Evolutionary conservation across 2,113 vertebrate genomes (phyloP).

Genomic region (Helogale parvula): DNA sequence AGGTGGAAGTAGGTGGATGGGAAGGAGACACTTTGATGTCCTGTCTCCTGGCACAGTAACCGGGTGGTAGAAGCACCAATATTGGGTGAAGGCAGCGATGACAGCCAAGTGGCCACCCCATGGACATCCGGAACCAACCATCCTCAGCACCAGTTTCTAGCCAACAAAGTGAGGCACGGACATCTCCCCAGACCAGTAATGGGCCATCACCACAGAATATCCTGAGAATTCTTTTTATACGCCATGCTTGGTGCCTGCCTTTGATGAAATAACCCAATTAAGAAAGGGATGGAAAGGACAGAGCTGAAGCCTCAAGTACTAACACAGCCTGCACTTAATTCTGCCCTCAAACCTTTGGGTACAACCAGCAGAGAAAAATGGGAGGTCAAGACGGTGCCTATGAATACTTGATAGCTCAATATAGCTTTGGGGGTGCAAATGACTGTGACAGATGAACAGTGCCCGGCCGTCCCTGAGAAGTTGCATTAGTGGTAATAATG

Average conservation of each 20-base stretch:
- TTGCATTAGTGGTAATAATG: constrained; percentile 60
- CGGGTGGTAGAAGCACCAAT: too few species aligned
- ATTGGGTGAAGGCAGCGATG: not conserved
- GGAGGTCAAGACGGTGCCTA: not conserved
- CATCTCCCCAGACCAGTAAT: not conserved
- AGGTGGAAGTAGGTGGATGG: not conserved
- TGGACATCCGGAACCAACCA: not conserved
- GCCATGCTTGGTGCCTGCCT: not conserved
- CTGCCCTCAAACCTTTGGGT: constrained; percentile 58
- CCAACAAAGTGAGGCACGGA: not conserved
- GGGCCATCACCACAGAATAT: not conserved
- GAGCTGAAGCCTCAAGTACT: not conserved
- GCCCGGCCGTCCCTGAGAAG: constrained; percentile 41
- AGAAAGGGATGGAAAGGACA: constrained; percentile 8
- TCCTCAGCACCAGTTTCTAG: not conserved
- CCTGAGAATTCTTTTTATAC: constrained; percentile 9
- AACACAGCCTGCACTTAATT: not conserved
- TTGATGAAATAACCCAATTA: constrained; percentile 56
- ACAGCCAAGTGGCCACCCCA: not conserved
- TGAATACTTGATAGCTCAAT: constrained; percentile 64
- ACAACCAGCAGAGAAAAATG: constrained; percentile 34
- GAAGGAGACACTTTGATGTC: not conserved
- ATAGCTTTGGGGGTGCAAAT: constrained; percentile 64
- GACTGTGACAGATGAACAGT: constrained; percentile 60
- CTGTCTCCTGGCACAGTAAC: not conserved